A percentile compares a stretch with the other conserved stretches of the same genome.
phyloP scores from a whole-genome alignment of 2,888 invertebrate species.

The Toxonevra muliebris region DNA sequence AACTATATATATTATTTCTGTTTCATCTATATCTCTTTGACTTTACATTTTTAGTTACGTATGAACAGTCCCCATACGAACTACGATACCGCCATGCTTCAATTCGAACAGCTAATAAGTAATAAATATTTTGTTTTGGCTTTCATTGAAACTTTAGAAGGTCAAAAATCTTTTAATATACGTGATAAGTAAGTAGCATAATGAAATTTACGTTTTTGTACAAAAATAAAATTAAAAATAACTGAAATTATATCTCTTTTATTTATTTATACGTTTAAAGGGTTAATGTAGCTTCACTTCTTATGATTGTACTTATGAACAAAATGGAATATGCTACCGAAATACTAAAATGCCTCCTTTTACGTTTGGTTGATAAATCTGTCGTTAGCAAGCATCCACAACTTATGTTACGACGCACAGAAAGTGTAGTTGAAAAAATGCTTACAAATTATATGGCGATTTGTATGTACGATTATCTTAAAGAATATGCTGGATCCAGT shows the following conservation, averaged over 20 bases:
- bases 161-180: conserved; percentile 93
- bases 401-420: conserved; percentile 90
- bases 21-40: conserved; percentile 6
- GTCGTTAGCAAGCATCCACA: conserved; percentile 94
- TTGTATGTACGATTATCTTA: conserved; percentile 92
- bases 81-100: conserved; percentile 93
- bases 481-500: conserved; percentile 90
- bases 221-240: not conserved
- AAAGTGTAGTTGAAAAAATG: conserved; percentile 97
- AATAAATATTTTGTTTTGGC: conserved; percentile 94
- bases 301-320: conserved; percentile 97
- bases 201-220: not conserved
- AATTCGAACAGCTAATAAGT: conserved; percentile 94
- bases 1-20: conserved; percentile 4
- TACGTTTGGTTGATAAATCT: conserved; percentile 92
- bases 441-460: conserved; percentile 96
- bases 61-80: conserved; percentile 84
- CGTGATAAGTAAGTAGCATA: conserved; percentile 88
- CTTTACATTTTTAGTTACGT: conserved; percentile 66
- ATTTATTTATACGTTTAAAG: conserved; percentile 62
- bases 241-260: not conserved
- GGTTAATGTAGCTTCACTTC: conserved; percentile 96
- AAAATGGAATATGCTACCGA: conserved; percentile 99
- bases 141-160: conserved; percentile 94
- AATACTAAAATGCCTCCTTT: conserved; percentile 85